Conservation (phyloP, 1,140 invertebrate genomes). For the Bactericera cockerelli region DNA sequence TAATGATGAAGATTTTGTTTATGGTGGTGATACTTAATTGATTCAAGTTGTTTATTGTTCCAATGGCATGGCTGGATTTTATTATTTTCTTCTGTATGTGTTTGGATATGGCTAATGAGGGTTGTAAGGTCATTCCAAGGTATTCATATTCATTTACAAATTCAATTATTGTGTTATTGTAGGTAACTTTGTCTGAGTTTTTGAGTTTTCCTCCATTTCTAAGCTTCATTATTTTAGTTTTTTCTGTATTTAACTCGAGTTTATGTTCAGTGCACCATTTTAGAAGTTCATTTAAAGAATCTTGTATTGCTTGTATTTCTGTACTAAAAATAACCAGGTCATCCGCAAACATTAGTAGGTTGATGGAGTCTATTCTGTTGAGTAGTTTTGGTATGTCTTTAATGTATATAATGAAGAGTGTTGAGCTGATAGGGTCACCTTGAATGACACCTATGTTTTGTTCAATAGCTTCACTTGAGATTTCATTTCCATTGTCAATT, state of each 20-base stretch:
- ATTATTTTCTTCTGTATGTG: not conserved
- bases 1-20: not conserved
- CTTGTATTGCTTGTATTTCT: not conserved
- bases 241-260: not conserved
- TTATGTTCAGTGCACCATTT: not conserved
- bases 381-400: not conserved
- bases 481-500: not conserved
- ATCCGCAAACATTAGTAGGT: not conserved
- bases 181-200: not conserved
- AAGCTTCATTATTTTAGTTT: not conserved
- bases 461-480: not conserved
- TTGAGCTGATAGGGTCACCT: not conserved
- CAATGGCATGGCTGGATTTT: not conserved
- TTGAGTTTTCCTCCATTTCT: constrained; percentile 3
- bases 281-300: not conserved
- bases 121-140: not conserved
- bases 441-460: not conserved
- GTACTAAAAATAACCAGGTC: not conserved
- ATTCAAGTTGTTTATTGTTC: not conserved
- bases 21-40: not conserved
- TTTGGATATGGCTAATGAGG: not conserved
- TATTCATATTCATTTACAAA: not conserved
- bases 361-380: not conserved
- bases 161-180: not conserved
- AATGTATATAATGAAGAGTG: not conserved